These are phyloP conservation scores for Phycodurus eques DNA, from an alignment of 2,113 vertebrate species.

Conservation along the genomic window DNA sequence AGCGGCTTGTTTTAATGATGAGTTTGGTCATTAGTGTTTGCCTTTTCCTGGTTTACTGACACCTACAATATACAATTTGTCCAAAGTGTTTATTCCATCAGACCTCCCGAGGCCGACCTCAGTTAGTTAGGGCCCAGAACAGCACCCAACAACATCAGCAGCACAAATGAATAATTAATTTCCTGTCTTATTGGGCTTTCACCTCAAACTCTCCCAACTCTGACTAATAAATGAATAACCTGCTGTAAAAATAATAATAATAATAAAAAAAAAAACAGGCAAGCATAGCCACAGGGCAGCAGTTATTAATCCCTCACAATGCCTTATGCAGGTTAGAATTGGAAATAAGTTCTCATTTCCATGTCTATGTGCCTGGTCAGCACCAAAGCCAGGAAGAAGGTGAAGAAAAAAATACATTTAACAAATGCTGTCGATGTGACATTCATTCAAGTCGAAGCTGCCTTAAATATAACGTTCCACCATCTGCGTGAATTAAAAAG, in stretches of 20 bases:
- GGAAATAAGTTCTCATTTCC: constrained; percentile 60
- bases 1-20: constrained; percentile 64
- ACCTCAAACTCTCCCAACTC: constrained; percentile 65
- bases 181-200: constrained; percentile 64
- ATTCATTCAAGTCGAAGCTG: constrained; percentile 57
- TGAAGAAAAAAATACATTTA: constrained; percentile 41
- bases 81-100: constrained; percentile 67
- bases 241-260: constrained; percentile 29
- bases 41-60: constrained; percentile 61
- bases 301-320: constrained; percentile 68
- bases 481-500: constrained; percentile 50
- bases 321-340: constrained; percentile 44
- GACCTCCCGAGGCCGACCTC: constrained; percentile 63
- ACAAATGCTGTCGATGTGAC: constrained; percentile 59
- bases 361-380: constrained; percentile 67
- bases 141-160: constrained; percentile 68
- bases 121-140: constrained; percentile 69
- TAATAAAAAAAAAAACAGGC: constrained; percentile 18
- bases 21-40: constrained; percentile 64
- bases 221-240: constrained; percentile 71
- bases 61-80: constrained; percentile 55
- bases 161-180: constrained; percentile 75
- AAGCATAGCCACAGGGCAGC: constrained; percentile 48
- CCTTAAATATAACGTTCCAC: constrained; percentile 53
- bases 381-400: constrained; percentile 36